Base-by-base conservation (phyloP, 2,888 invertebrate genomes). In the Tipula helvola region DNA sequence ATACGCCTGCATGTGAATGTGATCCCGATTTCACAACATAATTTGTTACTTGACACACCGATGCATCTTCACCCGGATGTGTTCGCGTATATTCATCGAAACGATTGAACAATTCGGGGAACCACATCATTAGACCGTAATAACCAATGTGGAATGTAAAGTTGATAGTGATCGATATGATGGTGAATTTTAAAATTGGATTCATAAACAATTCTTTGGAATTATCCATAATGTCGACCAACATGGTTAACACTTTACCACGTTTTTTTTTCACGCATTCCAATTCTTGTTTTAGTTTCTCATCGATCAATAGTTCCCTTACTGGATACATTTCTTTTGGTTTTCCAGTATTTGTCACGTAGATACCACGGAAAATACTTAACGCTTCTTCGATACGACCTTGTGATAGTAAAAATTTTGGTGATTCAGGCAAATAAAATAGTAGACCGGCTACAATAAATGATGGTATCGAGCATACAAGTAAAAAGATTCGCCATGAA, bases 51-150 rank as follows among this genome's bases (percentile, higher is more conserved):
- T 94, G 92, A 90, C 96, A 96, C 87, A 96, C 95, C 88, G 94
- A 94, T 0, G 95, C 95, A 86, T 93, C 93, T 86, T 93, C 92
- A 89, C 93, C 94, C 86, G 95, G 95, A 91, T 95, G 94, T 44
- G 93, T 92, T 86, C 93, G 93, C 86, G 94, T 93, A 92, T 94
- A 97, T 90, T 96, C 96, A 92, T 97, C 96, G 91, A 96, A 97
- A 86, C 97, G 95, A 91, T 96, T 96, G 92, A 98, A 98, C 90
- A 98, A 93, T 92, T 98, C 97, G 0, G 98, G 98, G 92, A 98
- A 97, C 98, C 98, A 98, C 96, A 98, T 97, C 96, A 97, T 97
- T 87, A 98, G 93, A 83, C 98, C 98, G 91, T 98, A 98, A 91
- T 97, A 98, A 94, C 97, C 98, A 91, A 97, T 97, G 92, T 97